These are phyloP conservation scores for Drosophila ambigua DNA, from an alignment of 1,140 invertebrate species.

Conservation along the genomic window DNA sequence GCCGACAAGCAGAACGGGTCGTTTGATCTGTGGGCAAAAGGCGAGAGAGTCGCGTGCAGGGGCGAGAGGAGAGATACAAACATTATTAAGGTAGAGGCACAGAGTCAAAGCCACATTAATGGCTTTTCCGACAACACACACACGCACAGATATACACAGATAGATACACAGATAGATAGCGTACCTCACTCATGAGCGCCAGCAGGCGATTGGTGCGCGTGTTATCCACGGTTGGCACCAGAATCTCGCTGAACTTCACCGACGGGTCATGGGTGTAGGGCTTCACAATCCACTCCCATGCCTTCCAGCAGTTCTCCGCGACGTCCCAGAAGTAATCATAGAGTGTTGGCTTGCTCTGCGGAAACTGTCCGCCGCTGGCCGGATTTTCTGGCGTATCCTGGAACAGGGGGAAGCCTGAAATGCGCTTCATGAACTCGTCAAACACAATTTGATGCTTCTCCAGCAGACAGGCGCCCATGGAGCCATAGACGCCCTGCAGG, in stretches of 20 bases:
- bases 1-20: conserved; percentile 93
- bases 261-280: conserved; percentile 89
- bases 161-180: too few species aligned
- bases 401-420: conserved; percentile 88
- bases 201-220: conserved; percentile 91
- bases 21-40: conserved; percentile 85
- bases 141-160: too few species aligned
- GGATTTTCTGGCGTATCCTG: conserved; percentile 87
- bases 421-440: conserved; percentile 92
- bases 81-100: conserved; percentile 30
- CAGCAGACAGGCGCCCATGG: conserved; percentile 91
- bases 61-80: conserved; percentile 28
- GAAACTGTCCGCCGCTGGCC: conserved; percentile 87
- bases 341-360: conserved; percentile 87
- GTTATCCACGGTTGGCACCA: conserved; percentile 95
- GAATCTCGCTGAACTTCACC: conserved; percentile 91
- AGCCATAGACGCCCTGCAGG: conserved; percentile 91
- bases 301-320: conserved; percentile 89
- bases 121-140: conserved; percentile 3
- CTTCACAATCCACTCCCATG: conserved; percentile 92
- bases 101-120: conserved; percentile 24
- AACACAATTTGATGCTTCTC: conserved; percentile 89
- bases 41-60: background rate
- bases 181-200: conserved; percentile 89
- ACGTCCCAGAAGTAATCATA: conserved; percentile 93